Base-by-base conservation (phyloP, 2,888 invertebrate genomes). In the Microchrysa polita region DNA sequence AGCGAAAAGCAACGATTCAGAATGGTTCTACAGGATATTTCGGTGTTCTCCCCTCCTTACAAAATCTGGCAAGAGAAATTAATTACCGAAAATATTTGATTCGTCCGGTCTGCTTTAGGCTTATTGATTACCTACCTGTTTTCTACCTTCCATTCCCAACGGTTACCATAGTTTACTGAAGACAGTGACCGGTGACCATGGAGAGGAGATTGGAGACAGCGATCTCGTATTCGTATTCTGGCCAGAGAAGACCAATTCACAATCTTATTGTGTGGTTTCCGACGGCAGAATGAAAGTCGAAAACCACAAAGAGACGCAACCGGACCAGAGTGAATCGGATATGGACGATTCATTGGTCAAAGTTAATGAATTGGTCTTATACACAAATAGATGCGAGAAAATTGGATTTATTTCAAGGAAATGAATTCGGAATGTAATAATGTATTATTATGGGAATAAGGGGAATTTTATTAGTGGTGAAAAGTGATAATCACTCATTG, bases 31-130 rank as follows among this genome's bases (percentile, higher is more conserved):
- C 27, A 34, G 27, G 27, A 5, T 34, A 34, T 5, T 7, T 34
- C 7, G 27, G 2, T 7, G 7, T 7, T 34, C 22, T 48, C 42
- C 9, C 44, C 27, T 14, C n/a, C 14, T 14, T 20, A 34, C 27
- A n/a, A 67, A 67, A 53, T 53, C 67, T 53, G 27, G 67, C 16
- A 23, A 23, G 53, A 52, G 52, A 67, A 67, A 67, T 67, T 67
- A 67, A 67, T 67, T 67, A 67, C 67, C 67, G 52, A 67, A 67
- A 67, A 67, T 53, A 53, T 67, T 52, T 67, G 52, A 53, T 67
- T 67, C 67, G 52, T 67, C 52, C 67, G 67, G 67, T 67, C 52
- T 53, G 52, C 67, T 53, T 9, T 67, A 20, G 67, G 67, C 52
- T 67, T 67, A 67, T 67, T 67, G 67, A 67, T 67, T 67, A 67